Evolutionary conservation across 2,113 vertebrate genomes (phyloP).

Genomic region (Taxidea taxus): DNA sequence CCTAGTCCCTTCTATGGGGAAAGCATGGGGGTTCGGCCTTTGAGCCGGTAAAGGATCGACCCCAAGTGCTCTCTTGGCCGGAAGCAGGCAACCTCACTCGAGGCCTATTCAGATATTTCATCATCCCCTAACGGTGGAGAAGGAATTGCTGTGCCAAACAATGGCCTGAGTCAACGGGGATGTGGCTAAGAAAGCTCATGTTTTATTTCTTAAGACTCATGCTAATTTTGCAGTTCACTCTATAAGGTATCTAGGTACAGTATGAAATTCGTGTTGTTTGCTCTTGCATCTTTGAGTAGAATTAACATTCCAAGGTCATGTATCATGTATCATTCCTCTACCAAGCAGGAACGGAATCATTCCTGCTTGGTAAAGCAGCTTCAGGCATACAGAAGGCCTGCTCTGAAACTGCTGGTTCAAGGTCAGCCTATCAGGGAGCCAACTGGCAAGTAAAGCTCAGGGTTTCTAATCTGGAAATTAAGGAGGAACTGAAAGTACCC

Average conservation of each 20-base stretch:
- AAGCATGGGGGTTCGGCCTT: background rate
- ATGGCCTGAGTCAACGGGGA: background rate
- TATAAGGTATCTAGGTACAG: background rate
- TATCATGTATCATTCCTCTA: background rate
- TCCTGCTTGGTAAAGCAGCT: background rate
- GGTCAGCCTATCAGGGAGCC: background rate
- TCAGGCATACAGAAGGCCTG: background rate
- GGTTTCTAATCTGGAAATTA: conserved; percentile 1
- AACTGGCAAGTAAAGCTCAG: background rate
- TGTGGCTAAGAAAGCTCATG: too few relatives aligned
- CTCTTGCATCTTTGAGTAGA: background rate
- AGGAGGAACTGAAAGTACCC: background rate
- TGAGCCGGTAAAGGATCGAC: background rate
- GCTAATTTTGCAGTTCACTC: background rate
- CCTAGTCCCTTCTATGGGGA: background rate
- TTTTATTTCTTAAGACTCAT: background rate
- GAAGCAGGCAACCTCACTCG: background rate
- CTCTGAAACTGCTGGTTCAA: background rate
- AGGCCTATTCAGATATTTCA: background rate
- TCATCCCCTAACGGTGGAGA: background rate
- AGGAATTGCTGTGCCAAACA: background rate
- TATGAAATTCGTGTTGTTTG: background rate
- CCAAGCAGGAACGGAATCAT: too few relatives aligned
- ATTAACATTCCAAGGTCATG: background rate
- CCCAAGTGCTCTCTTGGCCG: background rate